Conservation (phyloP, 2,888 invertebrate species). For the Hirtodrosophila histrioides region DNA sequence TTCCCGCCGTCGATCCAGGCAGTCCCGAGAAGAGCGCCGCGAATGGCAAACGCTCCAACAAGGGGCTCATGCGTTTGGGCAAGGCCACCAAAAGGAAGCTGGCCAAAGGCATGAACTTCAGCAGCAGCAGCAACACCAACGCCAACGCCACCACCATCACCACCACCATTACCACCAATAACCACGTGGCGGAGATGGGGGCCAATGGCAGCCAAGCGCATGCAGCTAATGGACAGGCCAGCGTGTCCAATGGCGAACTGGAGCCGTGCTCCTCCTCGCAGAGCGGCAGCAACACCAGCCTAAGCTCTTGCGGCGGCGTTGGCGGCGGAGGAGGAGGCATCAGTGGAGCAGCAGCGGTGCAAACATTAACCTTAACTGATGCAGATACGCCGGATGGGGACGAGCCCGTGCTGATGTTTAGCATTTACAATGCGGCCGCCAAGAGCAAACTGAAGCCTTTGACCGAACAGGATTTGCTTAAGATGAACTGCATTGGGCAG, state of each 20-base stretch:
- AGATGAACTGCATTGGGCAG: conserved; percentile 84
- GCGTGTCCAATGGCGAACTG: conserved; percentile 45
- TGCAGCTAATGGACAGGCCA: conserved; percentile 35
- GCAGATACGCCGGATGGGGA: conserved; percentile 48
- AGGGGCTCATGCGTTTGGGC: conserved; percentile 81
- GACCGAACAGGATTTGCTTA: conserved; percentile 88
- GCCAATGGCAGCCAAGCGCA: conserved; percentile 6
- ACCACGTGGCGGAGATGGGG: conserved; percentile 13
- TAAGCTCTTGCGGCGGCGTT: conserved; percentile 55
- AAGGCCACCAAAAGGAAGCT: conserved; percentile 84
- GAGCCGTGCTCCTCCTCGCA: conserved; percentile 65
- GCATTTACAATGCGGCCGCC: conserved; percentile 86
- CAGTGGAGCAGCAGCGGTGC: conserved; percentile 16
- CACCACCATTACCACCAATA: background rate
- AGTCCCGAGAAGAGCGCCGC: conserved; percentile 29
- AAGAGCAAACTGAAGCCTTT: conserved; percentile 89
- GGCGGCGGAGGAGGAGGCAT: too few relatives aligned
- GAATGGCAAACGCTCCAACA: conserved; percentile 71
- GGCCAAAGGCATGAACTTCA: conserved; percentile 82
- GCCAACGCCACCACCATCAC: background rate
- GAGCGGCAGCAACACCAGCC: conserved; percentile 70
- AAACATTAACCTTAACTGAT: background rate
- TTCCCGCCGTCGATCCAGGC: background rate
- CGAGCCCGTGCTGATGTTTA: conserved; percentile 89
- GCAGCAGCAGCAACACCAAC: conserved; percentile 31